Evolutionary conservation across 1,140 invertebrate species (phyloP), one percentile per base, ranked within the genome.

Genomic region (Venustaconcha ellipsiformis): DNA sequence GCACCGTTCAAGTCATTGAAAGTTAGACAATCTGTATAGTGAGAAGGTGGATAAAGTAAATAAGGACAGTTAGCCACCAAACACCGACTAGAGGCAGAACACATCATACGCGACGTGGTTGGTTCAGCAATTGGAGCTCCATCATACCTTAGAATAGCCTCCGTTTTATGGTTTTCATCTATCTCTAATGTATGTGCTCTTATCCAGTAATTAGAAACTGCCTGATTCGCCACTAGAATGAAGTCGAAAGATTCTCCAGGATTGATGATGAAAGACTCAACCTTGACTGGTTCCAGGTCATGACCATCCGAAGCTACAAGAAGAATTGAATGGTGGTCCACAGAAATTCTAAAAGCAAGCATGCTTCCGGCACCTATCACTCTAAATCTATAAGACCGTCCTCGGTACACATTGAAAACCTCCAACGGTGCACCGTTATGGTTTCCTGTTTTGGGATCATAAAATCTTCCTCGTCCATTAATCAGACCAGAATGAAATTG

Each of bases 181-280:
- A 67, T 67, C 62, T 83, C 82, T 30, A 88, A 69, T 14, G 82
- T 84, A 20, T 79, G 59, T 11, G 95, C 94, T 55, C 94, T 91
- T 58, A 97, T 94, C 95, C 95, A 97, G 87, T 97, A 98, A 71
- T 86, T 95, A 57, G 91, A 92, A 4, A 94, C 91, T 0, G 92
- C 84, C 75, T 94, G 93, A 84, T 94, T 92, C n/a, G 95, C 94
- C 48, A 94, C 91, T 1, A 98, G 63, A 1, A 96, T 91, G 82
- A 98, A 95, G 85, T 97, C 96, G 86, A 94, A 97, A 68, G 96
- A 90, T 88, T 97, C 96, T 0, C 96, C 96, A 0, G 87, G 86
- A 65, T 81, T 81, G 2, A 88, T 80, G 14, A 87, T 70, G 63
- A 89, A 79, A 2, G 82, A 83, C 12, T 89, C 83, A 1, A 78